Percentiles rank a stretch among this genome's conserved stretches.
phyloP scores from a whole-genome alignment of 2,797 vertebrate genomes.

The Sardinella longiceps region DNA sequence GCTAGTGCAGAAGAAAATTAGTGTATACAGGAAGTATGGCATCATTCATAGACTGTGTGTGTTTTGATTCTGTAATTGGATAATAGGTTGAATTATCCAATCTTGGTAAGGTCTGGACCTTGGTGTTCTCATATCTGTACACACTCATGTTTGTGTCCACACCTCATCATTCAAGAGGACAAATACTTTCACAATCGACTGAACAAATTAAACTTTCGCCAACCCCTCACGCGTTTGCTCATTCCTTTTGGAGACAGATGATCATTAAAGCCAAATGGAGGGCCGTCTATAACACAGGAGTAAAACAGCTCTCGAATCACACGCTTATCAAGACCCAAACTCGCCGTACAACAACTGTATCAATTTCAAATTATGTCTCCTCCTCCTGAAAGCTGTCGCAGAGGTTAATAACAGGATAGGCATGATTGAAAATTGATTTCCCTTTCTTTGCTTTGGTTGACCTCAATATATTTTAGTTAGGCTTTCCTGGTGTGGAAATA shows the following conservation, averaged over 20 bases:
- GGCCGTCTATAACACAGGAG: not conserved
- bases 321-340: slow-evolving; percentile 1
- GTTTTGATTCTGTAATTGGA: not conserved
- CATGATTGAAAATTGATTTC: slow-evolving; percentile 6
- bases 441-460: not conserved
- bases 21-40: not conserved
- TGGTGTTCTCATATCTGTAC: not conserved
- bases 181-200: not conserved
- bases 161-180: not conserved
- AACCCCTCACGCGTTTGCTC: not conserved
- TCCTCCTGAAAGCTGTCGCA: not conserved
- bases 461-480: not conserved
- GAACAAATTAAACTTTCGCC: slow-evolving; percentile 7
- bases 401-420: slow-evolving; percentile 9
- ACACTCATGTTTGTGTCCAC: not conserved
- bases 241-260: not conserved
- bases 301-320: not conserved
- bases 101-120: slow-evolving; percentile 1
- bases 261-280: not conserved
- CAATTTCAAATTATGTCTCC: slow-evolving; percentile 5
- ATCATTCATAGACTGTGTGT: not conserved
- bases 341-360: not conserved
- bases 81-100: slow-evolving; percentile 7
- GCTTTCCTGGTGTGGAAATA: not conserved
- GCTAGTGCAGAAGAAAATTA: not conserved